phyloP scores from a whole-genome alignment of 2,797 vertebrate genomes.

The Todus mexicanus region DNA sequence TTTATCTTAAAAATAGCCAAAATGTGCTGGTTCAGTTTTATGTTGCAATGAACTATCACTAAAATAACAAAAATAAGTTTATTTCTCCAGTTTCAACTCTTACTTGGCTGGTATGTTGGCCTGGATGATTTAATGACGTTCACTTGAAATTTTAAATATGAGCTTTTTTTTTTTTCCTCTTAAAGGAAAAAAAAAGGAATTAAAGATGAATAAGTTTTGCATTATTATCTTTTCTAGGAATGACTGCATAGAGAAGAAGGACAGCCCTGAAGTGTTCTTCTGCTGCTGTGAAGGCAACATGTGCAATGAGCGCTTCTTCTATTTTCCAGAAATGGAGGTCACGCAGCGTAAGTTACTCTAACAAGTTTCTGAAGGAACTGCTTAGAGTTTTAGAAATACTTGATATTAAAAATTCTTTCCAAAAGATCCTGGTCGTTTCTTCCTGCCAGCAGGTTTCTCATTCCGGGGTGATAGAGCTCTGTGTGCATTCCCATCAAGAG shows the following conservation, averaged over 20 bases:
- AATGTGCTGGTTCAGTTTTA: background rate
- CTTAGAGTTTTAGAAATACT: background rate
- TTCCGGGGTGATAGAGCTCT: rapidly evolving
- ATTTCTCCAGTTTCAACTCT: background rate
- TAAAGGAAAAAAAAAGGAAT: too few species aligned
- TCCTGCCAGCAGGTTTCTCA: background rate
- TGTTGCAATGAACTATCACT: background rate
- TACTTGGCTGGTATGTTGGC: rapidly evolving
- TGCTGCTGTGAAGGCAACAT: conserved; percentile 96
- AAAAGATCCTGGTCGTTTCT: background rate
- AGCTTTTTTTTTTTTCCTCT: too few species aligned
- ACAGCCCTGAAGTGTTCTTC: conserved; percentile 94
- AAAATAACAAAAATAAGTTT: rapidly evolving
- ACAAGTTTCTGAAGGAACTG: background rate
- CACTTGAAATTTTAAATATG: background rate
- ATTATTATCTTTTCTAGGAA: conserved; percentile 70
- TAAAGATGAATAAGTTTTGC: too few species aligned
- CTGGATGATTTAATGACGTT: background rate
- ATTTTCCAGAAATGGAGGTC: conserved; percentile 82
- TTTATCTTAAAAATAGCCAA: background rate
- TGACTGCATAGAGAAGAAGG: conserved; percentile 92
- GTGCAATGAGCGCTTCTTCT: conserved; percentile 93
- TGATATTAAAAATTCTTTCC: background rate
- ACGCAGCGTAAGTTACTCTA: conserved; percentile 75
- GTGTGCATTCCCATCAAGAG: background rate